A percentile compares a stretch with the other conserved stretches of the same genome.
phyloP scores from a whole-genome alignment of 2,113 vertebrate genomes.

The Columba janthina region DNA sequence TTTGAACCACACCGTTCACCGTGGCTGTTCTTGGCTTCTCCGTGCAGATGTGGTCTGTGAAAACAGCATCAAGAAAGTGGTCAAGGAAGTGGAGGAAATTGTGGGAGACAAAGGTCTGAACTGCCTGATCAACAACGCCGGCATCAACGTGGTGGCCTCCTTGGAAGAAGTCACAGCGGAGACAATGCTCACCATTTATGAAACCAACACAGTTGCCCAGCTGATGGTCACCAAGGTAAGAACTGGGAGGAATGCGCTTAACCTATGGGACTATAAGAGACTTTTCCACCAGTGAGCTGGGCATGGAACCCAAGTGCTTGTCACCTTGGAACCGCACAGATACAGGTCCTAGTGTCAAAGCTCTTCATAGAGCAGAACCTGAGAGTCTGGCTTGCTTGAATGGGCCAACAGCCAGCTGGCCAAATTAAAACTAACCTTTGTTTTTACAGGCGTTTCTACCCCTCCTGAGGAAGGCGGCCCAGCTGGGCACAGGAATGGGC shows the following conservation, averaged over 20 bases:
- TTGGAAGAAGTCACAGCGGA: constrained; percentile 61
- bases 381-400: background rate
- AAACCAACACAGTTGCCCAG: constrained; percentile 74
- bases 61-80: constrained; percentile 72
- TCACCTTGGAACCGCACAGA: background rate
- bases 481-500: constrained; percentile 68
- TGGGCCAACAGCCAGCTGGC: background rate
- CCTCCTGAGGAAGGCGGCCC: constrained; percentile 75
- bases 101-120: constrained; percentile 72
- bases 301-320: background rate
- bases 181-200: constrained; percentile 74
- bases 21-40: background rate
- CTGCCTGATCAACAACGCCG: constrained; percentile 79
- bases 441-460: constrained; percentile 71
- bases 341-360: too few species aligned
- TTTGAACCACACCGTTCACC: background rate
- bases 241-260: background rate
- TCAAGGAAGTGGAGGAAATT: constrained; percentile 63
- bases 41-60: constrained; percentile 49
- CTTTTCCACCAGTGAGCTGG: background rate
- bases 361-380: background rate
- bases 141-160: background rate
- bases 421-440: background rate
- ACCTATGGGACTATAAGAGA: background rate
- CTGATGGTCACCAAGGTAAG: constrained; percentile 74